Evolutionary conservation across 2,113 vertebrate genomes (phyloP).

Genomic region (Amblyornis subalaris): DNA sequence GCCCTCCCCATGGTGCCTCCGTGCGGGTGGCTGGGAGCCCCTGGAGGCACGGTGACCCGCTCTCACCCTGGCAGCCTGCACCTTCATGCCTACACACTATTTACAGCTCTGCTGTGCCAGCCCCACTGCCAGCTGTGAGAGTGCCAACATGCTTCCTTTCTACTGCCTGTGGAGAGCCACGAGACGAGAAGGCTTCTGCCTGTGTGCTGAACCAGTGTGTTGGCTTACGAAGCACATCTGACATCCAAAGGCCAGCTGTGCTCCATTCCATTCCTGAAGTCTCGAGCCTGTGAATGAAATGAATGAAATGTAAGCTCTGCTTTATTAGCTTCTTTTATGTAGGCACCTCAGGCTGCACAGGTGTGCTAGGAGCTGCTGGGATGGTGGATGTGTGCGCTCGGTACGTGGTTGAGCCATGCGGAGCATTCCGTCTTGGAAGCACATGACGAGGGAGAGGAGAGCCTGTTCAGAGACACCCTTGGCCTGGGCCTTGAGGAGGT

Average conservation of each 20-base stretch:
- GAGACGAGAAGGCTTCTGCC: conserved; percentile 11
- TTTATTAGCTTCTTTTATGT: conserved; percentile 49
- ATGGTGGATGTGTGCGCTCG: background rate
- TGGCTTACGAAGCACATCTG: conserved; percentile 16
- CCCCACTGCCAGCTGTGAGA: conserved; percentile 44
- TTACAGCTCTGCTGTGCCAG: conserved; percentile 37
- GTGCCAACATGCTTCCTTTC: conserved; percentile 38
- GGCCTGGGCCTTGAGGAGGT: background rate
- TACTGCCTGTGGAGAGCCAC: conserved; percentile 29
- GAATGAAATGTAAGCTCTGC: conserved; percentile 13
- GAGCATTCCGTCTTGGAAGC: background rate
- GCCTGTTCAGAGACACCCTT: background rate
- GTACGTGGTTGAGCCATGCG: background rate
- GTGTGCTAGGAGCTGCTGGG: conserved; percentile 46
- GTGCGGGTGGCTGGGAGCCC: background rate
- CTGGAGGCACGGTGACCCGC: background rate
- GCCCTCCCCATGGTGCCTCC: background rate
- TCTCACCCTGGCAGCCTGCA: conserved; percentile 49
- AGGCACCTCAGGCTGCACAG: conserved; percentile 61
- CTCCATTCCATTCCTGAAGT: conserved; percentile 20
- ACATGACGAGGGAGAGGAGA: background rate
- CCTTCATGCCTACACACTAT: conserved; percentile 43
- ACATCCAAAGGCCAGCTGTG: conserved; percentile 59
- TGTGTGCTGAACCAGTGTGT: conserved; percentile 3
- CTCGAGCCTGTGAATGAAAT: conserved; percentile 8